Evolutionary conservation across 2,888 invertebrate species (phyloP).

Genomic region (Dynastes tityus): DNA sequence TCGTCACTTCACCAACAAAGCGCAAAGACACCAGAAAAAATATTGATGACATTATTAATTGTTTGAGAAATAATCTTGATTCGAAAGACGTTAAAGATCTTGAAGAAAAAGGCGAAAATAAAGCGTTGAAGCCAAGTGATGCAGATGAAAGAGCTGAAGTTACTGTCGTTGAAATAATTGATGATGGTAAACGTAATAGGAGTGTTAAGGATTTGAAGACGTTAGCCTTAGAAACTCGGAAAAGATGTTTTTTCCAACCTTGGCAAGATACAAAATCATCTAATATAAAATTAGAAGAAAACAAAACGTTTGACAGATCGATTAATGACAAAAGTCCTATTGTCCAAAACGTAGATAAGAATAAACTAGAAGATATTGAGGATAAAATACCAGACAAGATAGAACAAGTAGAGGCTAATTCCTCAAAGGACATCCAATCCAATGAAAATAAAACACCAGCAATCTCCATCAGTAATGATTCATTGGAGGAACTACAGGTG

Average conservation of each 20-base stretch:
- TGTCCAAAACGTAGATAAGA: not conserved
- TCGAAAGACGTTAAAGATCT: not conserved
- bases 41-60: not conserved
- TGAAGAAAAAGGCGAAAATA: not conserved
- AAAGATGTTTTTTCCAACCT: not conserved
- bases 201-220: not conserved
- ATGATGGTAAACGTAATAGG: not conserved
- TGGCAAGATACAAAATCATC: not conserved
- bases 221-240: not conserved
- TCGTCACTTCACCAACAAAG: conserved; percentile 1
- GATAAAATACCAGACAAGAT: not conserved
- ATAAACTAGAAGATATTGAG: not conserved
- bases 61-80: conserved; percentile 10
- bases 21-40: conserved; percentile 15
- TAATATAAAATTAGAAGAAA: not conserved
- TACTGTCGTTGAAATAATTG: conserved; percentile 19
- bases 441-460: not conserved
- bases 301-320: no score
- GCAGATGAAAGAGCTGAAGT: conserved; percentile 13
- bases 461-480: no score
- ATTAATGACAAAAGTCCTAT: not conserved
- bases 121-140: not conserved
- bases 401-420: not conserved
- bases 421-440: not conserved
- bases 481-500: not conserved